These are phyloP conservation scores for Melieria picta DNA, from an alignment of 2,888 invertebrate genomes.

Conservation along the genomic window DNA sequence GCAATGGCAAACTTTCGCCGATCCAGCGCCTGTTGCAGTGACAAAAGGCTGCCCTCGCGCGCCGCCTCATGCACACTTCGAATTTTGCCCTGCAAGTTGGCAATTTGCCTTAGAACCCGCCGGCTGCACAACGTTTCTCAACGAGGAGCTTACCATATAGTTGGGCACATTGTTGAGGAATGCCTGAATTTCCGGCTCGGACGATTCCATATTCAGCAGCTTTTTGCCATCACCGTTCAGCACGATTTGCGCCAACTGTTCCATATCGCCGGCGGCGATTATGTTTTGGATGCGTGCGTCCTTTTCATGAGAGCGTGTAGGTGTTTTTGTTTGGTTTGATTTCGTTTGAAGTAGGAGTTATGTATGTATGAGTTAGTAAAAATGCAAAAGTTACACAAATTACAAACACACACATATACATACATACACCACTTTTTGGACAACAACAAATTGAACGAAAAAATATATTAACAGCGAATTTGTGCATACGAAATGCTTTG, in stretches of 20 bases:
- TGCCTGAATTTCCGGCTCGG: constrained; percentile 82
- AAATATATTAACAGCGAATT: neutral
- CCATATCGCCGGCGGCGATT: constrained; percentile 83
- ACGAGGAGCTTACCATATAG: constrained; percentile 78
- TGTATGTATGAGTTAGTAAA: neutral
- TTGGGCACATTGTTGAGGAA: constrained; percentile 88
- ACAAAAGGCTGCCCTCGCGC: constrained; percentile 83
- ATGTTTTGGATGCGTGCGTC: constrained; percentile 75
- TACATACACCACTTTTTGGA: neutral
- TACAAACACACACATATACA: neutral
- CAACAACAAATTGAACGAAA: neutral
- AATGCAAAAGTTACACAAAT: neutral
- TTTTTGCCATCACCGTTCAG: constrained; percentile 87
- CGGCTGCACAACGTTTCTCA: neutral
- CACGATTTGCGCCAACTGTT: constrained; percentile 88
- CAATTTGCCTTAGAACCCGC: neutral
- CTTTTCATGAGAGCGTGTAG: constrained; percentile 56
- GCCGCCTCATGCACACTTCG: constrained; percentile 88
- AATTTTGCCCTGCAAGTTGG: constrained; percentile 81
- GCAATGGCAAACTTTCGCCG: constrained; percentile 91
- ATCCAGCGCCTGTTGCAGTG: constrained; percentile 86
- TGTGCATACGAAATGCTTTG: neutral
- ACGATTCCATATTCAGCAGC: constrained; percentile 75
- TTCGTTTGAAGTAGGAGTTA: neutral
- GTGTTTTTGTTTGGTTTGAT: too few relatives aligned